A percentile compares a stretch with the other conserved stretches of the same genome.
These are phyloP conservation scores for Thymelicus lineola DNA, from an alignment of 2,888 invertebrate genomes.

Conservation along the genomic window DNA sequence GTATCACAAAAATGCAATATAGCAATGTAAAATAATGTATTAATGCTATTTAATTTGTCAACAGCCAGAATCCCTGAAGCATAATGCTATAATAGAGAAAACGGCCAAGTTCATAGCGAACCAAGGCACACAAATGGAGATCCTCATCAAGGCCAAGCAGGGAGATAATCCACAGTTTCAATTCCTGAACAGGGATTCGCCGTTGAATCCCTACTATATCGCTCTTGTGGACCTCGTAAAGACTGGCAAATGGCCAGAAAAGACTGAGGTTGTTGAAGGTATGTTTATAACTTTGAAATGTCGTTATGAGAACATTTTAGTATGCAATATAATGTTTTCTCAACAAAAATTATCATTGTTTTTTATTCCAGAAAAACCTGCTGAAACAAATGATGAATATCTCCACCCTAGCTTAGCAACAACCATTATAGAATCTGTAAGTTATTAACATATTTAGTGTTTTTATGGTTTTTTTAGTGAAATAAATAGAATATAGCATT, in stretches of 20 bases:
- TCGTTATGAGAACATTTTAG: too few species aligned
- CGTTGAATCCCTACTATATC: constrained; percentile 95
- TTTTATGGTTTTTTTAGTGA: too few species aligned
- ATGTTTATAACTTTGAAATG: background rate
- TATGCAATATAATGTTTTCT: too few species aligned
- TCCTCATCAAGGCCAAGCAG: constrained; percentile 98
- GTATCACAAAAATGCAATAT: background rate
- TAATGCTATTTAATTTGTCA: constrained; percentile 45
- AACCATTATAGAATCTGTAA: constrained; percentile 87
- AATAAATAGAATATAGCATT: too few species aligned
- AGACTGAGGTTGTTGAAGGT: constrained; percentile 69
- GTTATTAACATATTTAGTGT: constrained; percentile 60
- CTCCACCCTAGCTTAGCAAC: constrained; percentile 93
- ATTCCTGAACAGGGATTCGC: constrained; percentile 94
- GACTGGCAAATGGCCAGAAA: constrained; percentile 74
- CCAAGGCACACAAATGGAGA: constrained; percentile 99
- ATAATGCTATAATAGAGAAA: constrained; percentile 97
- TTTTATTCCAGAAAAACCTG: constrained; percentile 76
- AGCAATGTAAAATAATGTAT: too few species aligned
- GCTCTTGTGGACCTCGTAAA: constrained; percentile 83
- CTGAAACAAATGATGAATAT: constrained; percentile 87
- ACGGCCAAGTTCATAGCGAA: constrained; percentile 94
- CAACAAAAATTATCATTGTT: background rate
- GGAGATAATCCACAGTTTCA: constrained; percentile 96
- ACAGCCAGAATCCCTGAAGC: constrained; percentile 94